Conservation (phyloP, 2,113 vertebrate species). For the Xenus cinereus region DNA sequence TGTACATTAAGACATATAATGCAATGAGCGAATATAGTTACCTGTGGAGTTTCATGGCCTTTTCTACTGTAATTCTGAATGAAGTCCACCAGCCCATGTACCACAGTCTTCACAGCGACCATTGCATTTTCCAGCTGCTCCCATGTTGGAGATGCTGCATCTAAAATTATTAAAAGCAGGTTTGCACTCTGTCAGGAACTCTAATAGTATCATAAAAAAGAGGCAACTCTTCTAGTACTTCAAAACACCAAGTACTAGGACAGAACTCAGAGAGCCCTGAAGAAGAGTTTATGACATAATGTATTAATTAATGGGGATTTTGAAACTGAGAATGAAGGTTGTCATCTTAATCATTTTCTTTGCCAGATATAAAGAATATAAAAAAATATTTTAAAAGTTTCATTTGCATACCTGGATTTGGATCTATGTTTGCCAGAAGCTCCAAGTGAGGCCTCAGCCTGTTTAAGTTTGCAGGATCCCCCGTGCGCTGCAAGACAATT, state of each 20-base stretch:
- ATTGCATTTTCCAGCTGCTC: constrained; percentile 92
- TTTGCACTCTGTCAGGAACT: background rate
- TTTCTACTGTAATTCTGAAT: constrained; percentile 97
- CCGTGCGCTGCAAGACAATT: constrained; percentile 93
- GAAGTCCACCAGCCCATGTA: constrained; percentile 95
- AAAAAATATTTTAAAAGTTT: background rate
- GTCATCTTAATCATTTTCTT: background rate
- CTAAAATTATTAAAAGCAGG: constrained; percentile 69
- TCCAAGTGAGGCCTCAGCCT: constrained; percentile 91
- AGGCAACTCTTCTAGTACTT: background rate
- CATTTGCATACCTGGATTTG: constrained; percentile 86
- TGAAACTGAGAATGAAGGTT: background rate
- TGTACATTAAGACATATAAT: background rate
- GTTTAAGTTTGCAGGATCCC: constrained; percentile 93
- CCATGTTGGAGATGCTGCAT: constrained; percentile 89
- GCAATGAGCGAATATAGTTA: constrained; percentile 7
- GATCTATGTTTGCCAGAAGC: constrained; percentile 93
- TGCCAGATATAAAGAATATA: background rate
- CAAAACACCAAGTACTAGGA: background rate
- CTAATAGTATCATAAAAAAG: background rate
- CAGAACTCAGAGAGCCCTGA: background rate
- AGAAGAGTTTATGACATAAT: background rate
- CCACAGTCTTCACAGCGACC: constrained; percentile 92
- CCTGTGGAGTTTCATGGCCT: constrained; percentile 92
- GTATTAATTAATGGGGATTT: background rate